These are phyloP conservation scores for Limnodromus scolopaceus DNA, from an alignment of 2,797 vertebrate species.

Conservation along the genomic window DNA sequence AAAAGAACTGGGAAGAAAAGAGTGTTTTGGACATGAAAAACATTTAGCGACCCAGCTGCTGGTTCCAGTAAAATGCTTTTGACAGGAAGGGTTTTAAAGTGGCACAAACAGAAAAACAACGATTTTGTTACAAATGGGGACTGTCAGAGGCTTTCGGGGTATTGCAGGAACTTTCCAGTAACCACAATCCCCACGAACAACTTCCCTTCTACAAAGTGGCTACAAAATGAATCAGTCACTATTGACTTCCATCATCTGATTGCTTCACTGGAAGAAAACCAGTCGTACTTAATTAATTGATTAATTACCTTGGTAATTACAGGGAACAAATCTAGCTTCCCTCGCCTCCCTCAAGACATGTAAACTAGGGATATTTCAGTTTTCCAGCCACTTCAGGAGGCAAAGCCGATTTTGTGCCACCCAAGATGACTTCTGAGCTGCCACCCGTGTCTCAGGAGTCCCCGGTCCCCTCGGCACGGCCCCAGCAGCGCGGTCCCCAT, in stretches of 20 bases:
- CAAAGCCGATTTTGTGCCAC: not conserved
- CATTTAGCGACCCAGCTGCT: not conserved
- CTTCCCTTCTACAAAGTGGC: not conserved
- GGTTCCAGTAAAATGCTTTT: conserved; percentile 17
- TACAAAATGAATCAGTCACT: not conserved
- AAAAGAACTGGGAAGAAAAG: not conserved
- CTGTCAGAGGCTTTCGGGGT: not conserved
- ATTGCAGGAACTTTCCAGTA: not conserved
- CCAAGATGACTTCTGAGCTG: not conserved
- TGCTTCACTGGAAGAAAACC: conserved; percentile 7
- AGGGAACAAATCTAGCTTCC: not conserved
- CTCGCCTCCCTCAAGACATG: not conserved
- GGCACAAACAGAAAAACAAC: not conserved
- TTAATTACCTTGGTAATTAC: not conserved
- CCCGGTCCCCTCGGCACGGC: fast-evolving
- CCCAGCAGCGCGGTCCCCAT: fast-evolving
- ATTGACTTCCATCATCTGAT: not conserved
- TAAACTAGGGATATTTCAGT: not conserved
- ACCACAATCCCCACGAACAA: conserved; percentile 7
- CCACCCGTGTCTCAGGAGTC: not conserved
- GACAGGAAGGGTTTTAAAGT: conserved; percentile 29
- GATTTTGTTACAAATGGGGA: not conserved
- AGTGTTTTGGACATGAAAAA: conserved; percentile 21
- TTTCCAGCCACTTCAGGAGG: not conserved
- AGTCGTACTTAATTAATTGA: not conserved